Evolutionary conservation across 2,113 vertebrate genomes (phyloP).

Genomic region (Craseonycteris thonglongyai): DNA sequence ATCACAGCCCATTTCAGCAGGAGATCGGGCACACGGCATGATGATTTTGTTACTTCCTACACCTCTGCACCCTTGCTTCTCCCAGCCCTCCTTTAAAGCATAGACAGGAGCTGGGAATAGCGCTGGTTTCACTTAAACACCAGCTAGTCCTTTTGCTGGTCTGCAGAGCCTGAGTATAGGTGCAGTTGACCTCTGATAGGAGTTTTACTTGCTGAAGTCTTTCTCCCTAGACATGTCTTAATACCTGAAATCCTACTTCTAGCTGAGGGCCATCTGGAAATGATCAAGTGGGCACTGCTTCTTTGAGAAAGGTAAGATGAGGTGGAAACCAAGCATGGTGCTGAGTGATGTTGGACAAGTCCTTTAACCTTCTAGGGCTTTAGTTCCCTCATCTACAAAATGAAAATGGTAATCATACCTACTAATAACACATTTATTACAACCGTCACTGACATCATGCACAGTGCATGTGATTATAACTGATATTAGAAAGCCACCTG

Average conservation of each 20-base stretch:
- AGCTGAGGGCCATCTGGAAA: background rate
- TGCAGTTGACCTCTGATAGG: background rate
- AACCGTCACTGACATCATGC: background rate
- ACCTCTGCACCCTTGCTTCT: rapidly evolving
- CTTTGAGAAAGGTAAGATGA: background rate
- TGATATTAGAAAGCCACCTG: background rate
- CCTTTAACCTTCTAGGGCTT: background rate
- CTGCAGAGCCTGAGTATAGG: background rate
- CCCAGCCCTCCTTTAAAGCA: background rate
- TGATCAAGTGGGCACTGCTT: background rate
- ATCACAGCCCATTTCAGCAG: background rate
- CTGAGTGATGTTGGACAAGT: background rate
- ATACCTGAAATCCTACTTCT: background rate
- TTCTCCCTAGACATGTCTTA: background rate
- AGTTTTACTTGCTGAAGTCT: background rate
- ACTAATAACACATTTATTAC: background rate
- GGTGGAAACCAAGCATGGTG: background rate
- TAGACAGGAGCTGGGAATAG: background rate
- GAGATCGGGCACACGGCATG: background rate
- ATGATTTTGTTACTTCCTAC: background rate
- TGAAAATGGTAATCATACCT: background rate
- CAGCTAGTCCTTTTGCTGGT: background rate
- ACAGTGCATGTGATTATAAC: background rate
- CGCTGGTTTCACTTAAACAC: too few relatives aligned
- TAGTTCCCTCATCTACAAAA: background rate